phyloP scores from a whole-genome alignment of 2,797 vertebrate species.

The Manis pentadactyla region DNA sequence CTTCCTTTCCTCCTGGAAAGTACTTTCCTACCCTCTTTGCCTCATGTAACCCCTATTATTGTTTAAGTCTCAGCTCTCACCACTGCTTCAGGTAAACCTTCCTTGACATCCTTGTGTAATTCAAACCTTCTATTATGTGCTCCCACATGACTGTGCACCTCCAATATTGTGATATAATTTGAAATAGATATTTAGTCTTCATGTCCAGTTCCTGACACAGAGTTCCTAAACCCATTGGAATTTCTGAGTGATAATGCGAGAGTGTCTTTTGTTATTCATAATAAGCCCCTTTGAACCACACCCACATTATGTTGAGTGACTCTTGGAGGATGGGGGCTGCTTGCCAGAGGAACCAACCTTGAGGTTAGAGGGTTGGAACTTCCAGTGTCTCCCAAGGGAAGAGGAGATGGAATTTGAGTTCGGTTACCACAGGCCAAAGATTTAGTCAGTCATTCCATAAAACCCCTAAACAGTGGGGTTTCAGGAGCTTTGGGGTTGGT shows the following conservation, averaged over 20 bases:
- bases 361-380: background rate
- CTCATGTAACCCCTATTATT: background rate
- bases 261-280: background rate
- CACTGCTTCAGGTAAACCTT: background rate
- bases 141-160: background rate
- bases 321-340: background rate
- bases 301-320: background rate
- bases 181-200: background rate
- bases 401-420: background rate
- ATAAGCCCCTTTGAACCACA: background rate
- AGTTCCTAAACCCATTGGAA: background rate
- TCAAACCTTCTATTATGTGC: background rate
- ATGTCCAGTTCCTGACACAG: background rate
- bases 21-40: background rate
- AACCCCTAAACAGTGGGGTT: background rate
- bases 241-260: background rate
- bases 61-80: background rate
- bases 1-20: background rate
- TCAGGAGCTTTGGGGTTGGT: background rate
- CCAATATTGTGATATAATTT: background rate
- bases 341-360: background rate
- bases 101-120: background rate
- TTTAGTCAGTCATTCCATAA: background rate
- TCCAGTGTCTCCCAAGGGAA: background rate
- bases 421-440: background rate